A percentile compares a stretch with the other conserved stretches of the same genome.
These are phyloP conservation scores for Dryobota labecula DNA, from an alignment of 2,888 invertebrate genomes.

Conservation along the genomic window DNA sequence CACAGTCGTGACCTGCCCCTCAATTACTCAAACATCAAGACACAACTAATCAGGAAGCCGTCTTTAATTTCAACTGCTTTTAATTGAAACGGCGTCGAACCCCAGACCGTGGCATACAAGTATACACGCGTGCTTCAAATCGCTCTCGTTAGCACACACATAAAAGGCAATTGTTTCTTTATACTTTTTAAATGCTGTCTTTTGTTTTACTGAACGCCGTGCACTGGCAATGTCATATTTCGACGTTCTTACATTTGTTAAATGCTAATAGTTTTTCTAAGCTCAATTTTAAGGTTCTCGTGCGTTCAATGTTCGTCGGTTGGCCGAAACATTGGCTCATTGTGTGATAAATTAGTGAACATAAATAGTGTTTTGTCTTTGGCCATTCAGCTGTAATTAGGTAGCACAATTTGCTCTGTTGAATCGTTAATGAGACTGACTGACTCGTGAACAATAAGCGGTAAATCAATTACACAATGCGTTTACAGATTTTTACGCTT, in stretches of 20 bases:
- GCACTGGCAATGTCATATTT: slow-evolving; percentile 79
- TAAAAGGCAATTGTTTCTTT: slow-evolving; percentile 88
- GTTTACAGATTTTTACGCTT: slow-evolving; percentile 76
- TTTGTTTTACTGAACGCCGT: slow-evolving; percentile 82
- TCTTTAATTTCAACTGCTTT: slow-evolving; percentile 63
- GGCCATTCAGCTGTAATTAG: slow-evolving; percentile 87
- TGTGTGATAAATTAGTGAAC: slow-evolving; percentile 89
- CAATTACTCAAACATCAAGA: slow-evolving; percentile 61
- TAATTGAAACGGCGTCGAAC: slow-evolving; percentile 67
- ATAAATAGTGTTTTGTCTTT: slow-evolving; percentile 89
- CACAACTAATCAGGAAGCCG: slow-evolving; percentile 56
- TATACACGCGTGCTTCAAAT: slow-evolving; percentile 59
- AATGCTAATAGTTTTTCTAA: slow-evolving; percentile 84
- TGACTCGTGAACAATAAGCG: slow-evolving; percentile 83
- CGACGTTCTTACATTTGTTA: slow-evolving; percentile 78
- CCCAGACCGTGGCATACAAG: slow-evolving; percentile 41
- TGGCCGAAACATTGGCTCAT: slow-evolving; percentile 86
- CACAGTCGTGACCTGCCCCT: slow-evolving; percentile 45
- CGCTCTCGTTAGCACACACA: slow-evolving; percentile 79
- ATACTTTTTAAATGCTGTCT: slow-evolving; percentile 77
- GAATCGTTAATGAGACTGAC: slow-evolving; percentile 86
- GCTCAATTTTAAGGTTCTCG: slow-evolving; percentile 84
- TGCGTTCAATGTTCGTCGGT: slow-evolving; percentile 68
- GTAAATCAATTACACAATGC: slow-evolving; percentile 85
- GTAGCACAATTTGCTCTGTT: slow-evolving; percentile 90